These are phyloP conservation scores for Parazoanthus darwini DNA, from an alignment of 92 coral and sea anemone species.

Conservation along the genomic window DNA sequence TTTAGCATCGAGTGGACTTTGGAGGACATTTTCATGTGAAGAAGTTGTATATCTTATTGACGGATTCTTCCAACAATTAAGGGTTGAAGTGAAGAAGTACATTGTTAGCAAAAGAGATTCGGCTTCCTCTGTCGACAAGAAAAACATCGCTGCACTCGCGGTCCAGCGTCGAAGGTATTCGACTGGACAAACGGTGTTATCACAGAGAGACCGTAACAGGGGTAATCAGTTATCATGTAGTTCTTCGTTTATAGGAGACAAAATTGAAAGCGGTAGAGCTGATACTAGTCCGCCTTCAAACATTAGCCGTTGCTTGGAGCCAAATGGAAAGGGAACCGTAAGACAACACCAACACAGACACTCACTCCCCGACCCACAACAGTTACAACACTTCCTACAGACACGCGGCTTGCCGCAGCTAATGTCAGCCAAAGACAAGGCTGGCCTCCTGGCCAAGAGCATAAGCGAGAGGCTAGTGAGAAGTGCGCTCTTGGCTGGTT, in stretches of 20 bases:
- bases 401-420: slow-evolving; percentile 20
- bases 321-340: background rate
- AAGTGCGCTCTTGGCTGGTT: slow-evolving; percentile 90
- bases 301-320: background rate
- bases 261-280: background rate
- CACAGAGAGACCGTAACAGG: slow-evolving; percentile 6
- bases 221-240: background rate
- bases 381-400: slow-evolving; percentile 39
- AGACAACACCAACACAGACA: slow-evolving; percentile 47
- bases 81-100: slow-evolving; percentile 44
- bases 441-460: slow-evolving; percentile 75
- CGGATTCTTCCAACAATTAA: slow-evolving; percentile 84
- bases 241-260: background rate
- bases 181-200: background rate
- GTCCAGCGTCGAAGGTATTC: background rate
- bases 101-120: background rate
- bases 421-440: slow-evolving; percentile 63
- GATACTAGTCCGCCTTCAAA: background rate
- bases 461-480: slow-evolving; percentile 84
- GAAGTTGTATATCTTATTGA: slow-evolving; percentile 75
- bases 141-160: background rate
- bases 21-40: slow-evolving; percentile 86
- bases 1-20: slow-evolving; percentile 89
- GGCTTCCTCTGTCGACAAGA: background rate
- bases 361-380: slow-evolving; percentile 64